Base-by-base conservation (phyloP, 2,888 invertebrate genomes). In the Biston betularia region DNA sequence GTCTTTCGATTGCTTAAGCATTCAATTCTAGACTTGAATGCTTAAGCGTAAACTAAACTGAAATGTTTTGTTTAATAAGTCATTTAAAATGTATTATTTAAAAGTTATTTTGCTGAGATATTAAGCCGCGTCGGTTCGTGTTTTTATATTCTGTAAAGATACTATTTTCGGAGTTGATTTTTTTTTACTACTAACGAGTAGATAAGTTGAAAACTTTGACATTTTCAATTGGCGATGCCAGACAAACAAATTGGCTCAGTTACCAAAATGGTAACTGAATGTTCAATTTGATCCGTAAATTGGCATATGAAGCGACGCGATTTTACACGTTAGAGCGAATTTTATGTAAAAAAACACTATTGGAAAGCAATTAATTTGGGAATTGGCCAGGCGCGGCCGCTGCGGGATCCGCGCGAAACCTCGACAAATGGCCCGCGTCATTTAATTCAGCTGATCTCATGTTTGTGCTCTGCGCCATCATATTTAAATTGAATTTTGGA, bases 401-500 rank as follows among this genome's bases (percentile, higher is more conserved):
- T 67, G 75, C 77, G 77, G 75, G 79, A 71, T 75, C 67, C 76
- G 80, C 81, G 81, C 79, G 85, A 79, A 85, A 80, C 82, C 82
- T 83, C 88, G 85, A 89, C 89, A 89, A 89, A 89, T 88, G 88
- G 88, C 83, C 79, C 84, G 79, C 88, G 87, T 90, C 90, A 89
- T 92, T 92, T 90, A 89, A 90, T 90, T 87, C 83, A 81, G 92
- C 91, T 89, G 90, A 92, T 88, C 88, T 86, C 90, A 88, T 93
- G 90, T 93, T 92, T 93, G 91, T 85, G 80, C 85, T 79, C 83
- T 78, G 76, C 82, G 82, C 89, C 89, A 88, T 91, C 89, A 91
- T 92, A 92, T 93, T 92, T 90, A 90, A 93, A 92, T 92, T 92
- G 88, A 92, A 92, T 90, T 91, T 90, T 79, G 83, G 81, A 83